Evolutionary conservation across 2,797 vertebrate species (phyloP), one percentile per base, ranked within the genome.

Genomic region (Eupleurogrammus muticus): DNA sequence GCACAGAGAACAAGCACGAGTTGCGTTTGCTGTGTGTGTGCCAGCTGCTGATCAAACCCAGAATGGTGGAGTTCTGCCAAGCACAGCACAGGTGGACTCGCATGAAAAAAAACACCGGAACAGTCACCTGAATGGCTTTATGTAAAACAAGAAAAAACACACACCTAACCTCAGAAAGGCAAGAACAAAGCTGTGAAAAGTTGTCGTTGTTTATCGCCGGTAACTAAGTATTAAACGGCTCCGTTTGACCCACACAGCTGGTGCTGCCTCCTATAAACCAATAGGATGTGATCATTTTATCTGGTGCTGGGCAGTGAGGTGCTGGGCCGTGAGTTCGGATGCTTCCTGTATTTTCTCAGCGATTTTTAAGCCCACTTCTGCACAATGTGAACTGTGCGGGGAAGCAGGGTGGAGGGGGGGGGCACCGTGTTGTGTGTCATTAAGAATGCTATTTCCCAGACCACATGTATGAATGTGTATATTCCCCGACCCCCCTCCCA

Each of bases 31-130:
- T 1, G 14, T 24, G 55, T 24, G 55, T 66, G n/a, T 76, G 79
- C 85, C 80, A 83, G 64, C 53, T 76, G 66, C 50, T 78, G 42
- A 86, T 85, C 73, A 67, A 77, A 84, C 66, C 77, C 83, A 77
- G 61, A 68, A 68, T 73, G 35, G 20, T 48, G 21, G 64, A 74
- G 38, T 47, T 52, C 19, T 66, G 74, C 82, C 83, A 83, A 77
- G 72, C 62, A 79, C 52, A 71, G 77, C 77, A 77, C 90, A 93
- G 92, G 89, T 92, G 89, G 81, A 87, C 80, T 68, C 49, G 58
- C 66, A 82, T 80, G 64, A 82, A 83, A 90, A 80, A 32, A 90
- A 80, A 32, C 70, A 13, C 35, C 40, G 23, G 61, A n/a, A 52
- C 63, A 77, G 72, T 67, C 36, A 42, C 67, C 28, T 28, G 3